phyloP scores from a whole-genome alignment of 2,888 invertebrate species.

The Brenthis hecate region DNA sequence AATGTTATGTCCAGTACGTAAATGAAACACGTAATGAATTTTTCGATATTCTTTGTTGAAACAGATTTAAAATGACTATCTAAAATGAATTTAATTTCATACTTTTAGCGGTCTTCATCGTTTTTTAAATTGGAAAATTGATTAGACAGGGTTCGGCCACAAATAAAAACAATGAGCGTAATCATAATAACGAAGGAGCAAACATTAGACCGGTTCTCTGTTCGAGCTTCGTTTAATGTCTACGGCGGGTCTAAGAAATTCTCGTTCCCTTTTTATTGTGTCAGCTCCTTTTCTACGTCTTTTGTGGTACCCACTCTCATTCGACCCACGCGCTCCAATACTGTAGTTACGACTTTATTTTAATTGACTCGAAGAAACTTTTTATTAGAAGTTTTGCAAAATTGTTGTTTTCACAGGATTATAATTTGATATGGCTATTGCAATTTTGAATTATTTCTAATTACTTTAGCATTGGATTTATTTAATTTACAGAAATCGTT shows the following conservation, averaged over 20 bases:
- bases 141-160: constrained; percentile 45
- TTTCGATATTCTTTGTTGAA: too few species aligned
- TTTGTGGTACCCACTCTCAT: constrained; percentile 47
- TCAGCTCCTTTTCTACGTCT: constrained; percentile 41
- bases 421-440: constrained; percentile 9
- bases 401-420: constrained; percentile 10
- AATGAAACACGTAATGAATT: too few species aligned
- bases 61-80: not conserved
- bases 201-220: constrained; percentile 36
- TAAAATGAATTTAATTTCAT: not conserved
- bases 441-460: not conserved
- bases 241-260: constrained; percentile 46
- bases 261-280: constrained; percentile 50
- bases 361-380: constrained; percentile 34
- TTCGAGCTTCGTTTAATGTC: constrained; percentile 37
- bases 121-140: constrained; percentile 13
- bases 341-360: constrained; percentile 34
- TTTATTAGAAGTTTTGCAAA: constrained; percentile 22
- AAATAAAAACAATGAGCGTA: constrained; percentile 61
- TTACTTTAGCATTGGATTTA: not conserved
- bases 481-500: not conserved
- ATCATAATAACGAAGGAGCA: constrained; percentile 52
- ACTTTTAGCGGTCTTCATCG: not conserved
- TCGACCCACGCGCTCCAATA: constrained; percentile 44
- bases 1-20: too few species aligned